A percentile compares a stretch with the other conserved stretches of the same genome.
Conservation (phyloP, 2,888 invertebrate genomes). For the Chrysotoxum bicinctum region DNA sequence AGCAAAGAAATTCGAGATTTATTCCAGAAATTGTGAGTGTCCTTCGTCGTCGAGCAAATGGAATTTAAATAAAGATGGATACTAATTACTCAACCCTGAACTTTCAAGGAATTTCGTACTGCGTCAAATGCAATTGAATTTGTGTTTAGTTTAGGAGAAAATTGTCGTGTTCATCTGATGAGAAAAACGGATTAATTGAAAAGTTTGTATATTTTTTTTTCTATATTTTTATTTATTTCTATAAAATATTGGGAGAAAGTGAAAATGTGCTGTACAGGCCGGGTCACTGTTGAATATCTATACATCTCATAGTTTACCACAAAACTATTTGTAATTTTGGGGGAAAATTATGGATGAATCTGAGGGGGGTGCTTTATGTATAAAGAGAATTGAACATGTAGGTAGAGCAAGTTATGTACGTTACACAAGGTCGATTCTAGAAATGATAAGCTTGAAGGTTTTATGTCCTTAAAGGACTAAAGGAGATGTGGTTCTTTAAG, state of each 20-base stretch:
- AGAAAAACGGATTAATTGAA: slow-evolving; percentile 62
- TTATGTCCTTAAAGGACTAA: background rate
- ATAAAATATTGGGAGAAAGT: slow-evolving; percentile 8
- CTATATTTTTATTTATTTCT: background rate
- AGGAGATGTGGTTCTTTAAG: background rate
- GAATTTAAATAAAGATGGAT: slow-evolving; percentile 38
- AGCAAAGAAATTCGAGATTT: background rate
- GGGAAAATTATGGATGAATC: background rate
- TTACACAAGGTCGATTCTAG: background rate
- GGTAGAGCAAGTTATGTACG: background rate
- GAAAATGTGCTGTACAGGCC: slow-evolving; percentile 36
- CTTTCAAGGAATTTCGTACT: background rate
- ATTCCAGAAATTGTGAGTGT: slow-evolving; percentile 3
- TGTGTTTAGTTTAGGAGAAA: background rate
- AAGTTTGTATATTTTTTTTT: slow-evolving; percentile 43
- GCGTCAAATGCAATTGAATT: slow-evolving; percentile 34
- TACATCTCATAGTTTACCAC: background rate
- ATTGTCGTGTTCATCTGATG: background rate
- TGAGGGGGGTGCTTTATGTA: background rate
- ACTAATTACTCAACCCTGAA: slow-evolving; percentile 12
- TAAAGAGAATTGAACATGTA: background rate
- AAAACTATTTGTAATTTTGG: background rate
- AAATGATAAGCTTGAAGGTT: background rate
- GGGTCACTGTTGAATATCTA: slow-evolving; percentile 7
- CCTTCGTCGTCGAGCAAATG: slow-evolving; percentile 30